Evolutionary conservation across 2,797 vertebrate genomes (phyloP), one percentile per base, ranked within the genome.

Genomic region (Tinamus major): DNA sequence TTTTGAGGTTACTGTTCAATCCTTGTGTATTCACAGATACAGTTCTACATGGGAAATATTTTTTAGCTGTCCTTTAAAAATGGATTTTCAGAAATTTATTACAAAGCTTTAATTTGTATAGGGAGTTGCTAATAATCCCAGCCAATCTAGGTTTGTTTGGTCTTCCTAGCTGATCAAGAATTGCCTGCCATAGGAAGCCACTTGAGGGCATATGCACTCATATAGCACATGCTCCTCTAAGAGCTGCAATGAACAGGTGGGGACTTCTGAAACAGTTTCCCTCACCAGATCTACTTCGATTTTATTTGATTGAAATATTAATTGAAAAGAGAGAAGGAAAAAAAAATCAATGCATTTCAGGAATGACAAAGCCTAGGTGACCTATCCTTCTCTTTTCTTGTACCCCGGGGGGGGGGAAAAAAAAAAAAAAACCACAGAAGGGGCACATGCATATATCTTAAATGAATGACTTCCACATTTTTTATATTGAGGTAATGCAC

Each of bases 191-290:
- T 69, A 49, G 51, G 55, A 77, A 46, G 26, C 63, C 4, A 23
- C 49, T 39, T 0, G 1, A 79, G 18, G 9, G 11, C 11, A 49
- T 20, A 13, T 18, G 5, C 8, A 37, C 13, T 41, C 49, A 49
- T 7, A 49, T 10, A 85, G 23, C 23, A 82, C 15, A 24, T 19
- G 2, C 6, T 87, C 5, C 0, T 82, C 51, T 80, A 61, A 49
- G 49, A 80, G 58, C 6, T 75, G 41, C 55, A 56, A 56, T 56
- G 31, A 56, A 20, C 31, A 56, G 55, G 31, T 56, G 29, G 55
- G 19, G 55, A 13, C 55, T 10, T 19, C 31, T 56, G 55, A n/a
- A 56, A 56, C 18, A 56, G 51, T 17, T 29, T 27, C 14, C 27
- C 51, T 29, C 27, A 29, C 51, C 27, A 29, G 18, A 20, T n/a